These are phyloP conservation scores for Aptenodytes forsteri DNA, from an alignment of 2,113 vertebrate genomes.

Conservation along the genomic window DNA sequence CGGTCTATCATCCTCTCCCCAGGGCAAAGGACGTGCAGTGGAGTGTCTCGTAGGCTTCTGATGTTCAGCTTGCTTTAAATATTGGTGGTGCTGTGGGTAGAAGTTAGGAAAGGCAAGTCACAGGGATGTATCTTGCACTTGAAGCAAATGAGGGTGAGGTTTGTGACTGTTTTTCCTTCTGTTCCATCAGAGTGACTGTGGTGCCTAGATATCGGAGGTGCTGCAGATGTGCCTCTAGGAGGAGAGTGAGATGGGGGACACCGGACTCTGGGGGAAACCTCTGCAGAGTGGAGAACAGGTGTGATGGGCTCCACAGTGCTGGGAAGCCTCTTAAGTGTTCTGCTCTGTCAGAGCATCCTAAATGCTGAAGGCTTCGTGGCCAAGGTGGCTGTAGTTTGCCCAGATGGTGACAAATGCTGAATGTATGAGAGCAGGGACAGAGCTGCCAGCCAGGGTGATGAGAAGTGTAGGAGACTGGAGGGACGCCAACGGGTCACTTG, in stretches of 20 bases:
- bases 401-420: background rate
- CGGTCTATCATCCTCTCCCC: background rate
- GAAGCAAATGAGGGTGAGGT: background rate
- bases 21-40: slow-evolving; percentile 5
- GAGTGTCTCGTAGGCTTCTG: slow-evolving; percentile 6
- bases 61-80: background rate
- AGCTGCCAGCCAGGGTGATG: background rate
- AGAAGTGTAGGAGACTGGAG: background rate
- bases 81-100: background rate
- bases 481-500: background rate
- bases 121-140: background rate
- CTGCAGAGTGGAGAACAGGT: background rate
- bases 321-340: background rate
- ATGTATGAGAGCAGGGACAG: background rate
- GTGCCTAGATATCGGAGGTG: rapidly evolving
- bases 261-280: background rate
- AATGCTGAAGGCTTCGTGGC: background rate
- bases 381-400: background rate
- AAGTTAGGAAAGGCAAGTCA: background rate
- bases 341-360: background rate
- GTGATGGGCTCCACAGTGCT: background rate
- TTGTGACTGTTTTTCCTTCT: background rate
- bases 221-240: background rate
- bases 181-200: background rate
- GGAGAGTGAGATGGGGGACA: background rate